Evolutionary conservation across 2,888 invertebrate species (phyloP).

Genomic region (Strigamia crassipes): DNA sequence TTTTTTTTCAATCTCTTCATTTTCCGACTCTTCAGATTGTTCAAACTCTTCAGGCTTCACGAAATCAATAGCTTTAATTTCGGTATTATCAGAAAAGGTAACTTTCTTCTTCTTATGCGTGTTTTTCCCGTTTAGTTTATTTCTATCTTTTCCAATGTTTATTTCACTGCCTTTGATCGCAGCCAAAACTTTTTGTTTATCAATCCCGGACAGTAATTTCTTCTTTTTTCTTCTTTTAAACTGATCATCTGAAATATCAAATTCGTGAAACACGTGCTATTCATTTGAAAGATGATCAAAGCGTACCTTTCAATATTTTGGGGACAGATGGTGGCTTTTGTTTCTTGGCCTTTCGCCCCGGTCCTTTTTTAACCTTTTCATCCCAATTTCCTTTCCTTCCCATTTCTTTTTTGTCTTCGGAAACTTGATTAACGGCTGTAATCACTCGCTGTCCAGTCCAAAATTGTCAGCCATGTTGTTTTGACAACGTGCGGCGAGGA

Average conservation of each 20-base stretch:
- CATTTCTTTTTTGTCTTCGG: slow-evolving; percentile 33
- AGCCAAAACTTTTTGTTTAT: background rate
- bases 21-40: background rate
- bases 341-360: slow-evolving; percentile 83
- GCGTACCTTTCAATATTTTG: slow-evolving; percentile 63
- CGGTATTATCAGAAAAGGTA: slow-evolving; percentile 54
- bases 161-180: background rate
- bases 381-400: slow-evolving; percentile 52
- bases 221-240: slow-evolving; percentile 69
- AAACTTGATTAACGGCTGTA: no score
- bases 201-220: background rate
- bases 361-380: slow-evolving; percentile 77
- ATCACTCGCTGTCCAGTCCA: no score
- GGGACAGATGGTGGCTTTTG: slow-evolving; percentile 77
- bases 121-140: slow-evolving; percentile 64
- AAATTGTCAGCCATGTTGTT: no score
- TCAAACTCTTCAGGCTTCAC: slow-evolving; percentile 54
- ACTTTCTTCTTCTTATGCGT: slow-evolving; percentile 64
- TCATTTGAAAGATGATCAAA: background rate
- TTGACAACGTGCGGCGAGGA: no score
- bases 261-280: slow-evolving; percentile 12
- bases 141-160: background rate
- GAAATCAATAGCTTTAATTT: background rate
- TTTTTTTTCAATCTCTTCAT: background rate
- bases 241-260: slow-evolving; percentile 53